Conservation (phyloP, 2,113 vertebrate species). For the Entomyzon cyanotis region DNA sequence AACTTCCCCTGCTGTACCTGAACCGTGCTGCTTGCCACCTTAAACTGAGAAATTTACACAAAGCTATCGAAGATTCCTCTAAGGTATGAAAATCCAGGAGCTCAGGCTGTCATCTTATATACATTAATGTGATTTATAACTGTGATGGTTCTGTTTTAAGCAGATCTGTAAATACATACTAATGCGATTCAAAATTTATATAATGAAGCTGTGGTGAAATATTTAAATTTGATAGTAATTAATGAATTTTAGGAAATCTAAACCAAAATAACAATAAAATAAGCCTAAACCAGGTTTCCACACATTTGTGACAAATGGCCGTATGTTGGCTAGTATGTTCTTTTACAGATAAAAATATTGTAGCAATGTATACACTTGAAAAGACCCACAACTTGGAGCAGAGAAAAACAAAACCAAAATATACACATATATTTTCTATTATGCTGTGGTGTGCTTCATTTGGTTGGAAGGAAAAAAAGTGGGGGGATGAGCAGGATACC, state of each 20-base stretch:
- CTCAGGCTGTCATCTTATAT: neutral
- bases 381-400: neutral
- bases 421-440: neutral
- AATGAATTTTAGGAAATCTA: neutral
- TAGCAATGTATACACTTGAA: neutral
- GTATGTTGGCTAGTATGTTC: neutral
- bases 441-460: neutral
- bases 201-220: neutral
- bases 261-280: neutral
- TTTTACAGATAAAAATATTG: neutral
- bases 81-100: conserved; percentile 73
- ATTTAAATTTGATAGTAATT: neutral
- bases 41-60: conserved; percentile 90
- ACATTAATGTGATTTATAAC: neutral
- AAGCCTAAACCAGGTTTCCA: neutral
- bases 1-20: conserved; percentile 82
- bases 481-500: neutral
- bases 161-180: neutral
- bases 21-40: conserved; percentile 96
- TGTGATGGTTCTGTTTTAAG: neutral
- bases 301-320: neutral
- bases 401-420: neutral
- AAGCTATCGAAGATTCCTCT: conserved; percentile 89
- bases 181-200: neutral
- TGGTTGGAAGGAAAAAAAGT: neutral